Conservation (phyloP, 2,888 invertebrate genomes). For the Microplitis deprimator region DNA sequence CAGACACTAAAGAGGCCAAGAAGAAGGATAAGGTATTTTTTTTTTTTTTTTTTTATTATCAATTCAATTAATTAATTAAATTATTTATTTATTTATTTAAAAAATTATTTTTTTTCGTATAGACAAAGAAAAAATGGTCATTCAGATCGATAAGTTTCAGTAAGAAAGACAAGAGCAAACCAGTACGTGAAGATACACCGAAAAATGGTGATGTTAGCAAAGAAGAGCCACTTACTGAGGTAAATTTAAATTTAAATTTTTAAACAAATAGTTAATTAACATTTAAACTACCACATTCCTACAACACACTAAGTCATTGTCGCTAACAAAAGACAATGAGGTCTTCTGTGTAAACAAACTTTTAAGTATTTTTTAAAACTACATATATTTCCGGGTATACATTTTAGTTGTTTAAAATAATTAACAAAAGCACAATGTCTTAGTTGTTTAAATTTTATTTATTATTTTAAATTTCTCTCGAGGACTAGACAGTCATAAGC, state of each 20-base stretch:
- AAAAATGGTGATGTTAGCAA: slow-evolving; percentile 76
- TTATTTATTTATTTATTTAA: slow-evolving; percentile 9
- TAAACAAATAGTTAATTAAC: not conserved
- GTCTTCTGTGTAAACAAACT: not conserved
- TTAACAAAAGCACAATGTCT: not conserved
- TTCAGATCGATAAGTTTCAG: slow-evolving; percentile 90
- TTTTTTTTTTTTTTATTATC: slow-evolving; percentile 8
- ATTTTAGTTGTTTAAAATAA: not conserved
- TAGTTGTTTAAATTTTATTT: too few species aligned
- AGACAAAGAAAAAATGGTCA: slow-evolving; percentile 91
- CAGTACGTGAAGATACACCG: slow-evolving; percentile 77
- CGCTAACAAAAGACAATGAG: not conserved
- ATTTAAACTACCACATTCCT: not conserved
- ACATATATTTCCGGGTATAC: not conserved
- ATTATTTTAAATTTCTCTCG: too few species aligned
- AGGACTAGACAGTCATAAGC: too few species aligned
- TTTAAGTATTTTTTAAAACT: not conserved
- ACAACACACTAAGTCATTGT: not conserved
- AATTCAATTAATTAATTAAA: slow-evolving; percentile 25
- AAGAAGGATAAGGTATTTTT: slow-evolving; percentile 67
- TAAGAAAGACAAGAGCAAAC: slow-evolving; percentile 89
- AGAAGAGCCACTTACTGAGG: slow-evolving; percentile 76
- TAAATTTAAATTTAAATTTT: slow-evolving; percentile 50
- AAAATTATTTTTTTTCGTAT: slow-evolving; percentile 48
- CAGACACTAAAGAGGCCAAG: slow-evolving; percentile 68